phyloP scores from a whole-genome alignment of 2,797 vertebrate genomes.

The Pteronotus mesoamericanus region DNA sequence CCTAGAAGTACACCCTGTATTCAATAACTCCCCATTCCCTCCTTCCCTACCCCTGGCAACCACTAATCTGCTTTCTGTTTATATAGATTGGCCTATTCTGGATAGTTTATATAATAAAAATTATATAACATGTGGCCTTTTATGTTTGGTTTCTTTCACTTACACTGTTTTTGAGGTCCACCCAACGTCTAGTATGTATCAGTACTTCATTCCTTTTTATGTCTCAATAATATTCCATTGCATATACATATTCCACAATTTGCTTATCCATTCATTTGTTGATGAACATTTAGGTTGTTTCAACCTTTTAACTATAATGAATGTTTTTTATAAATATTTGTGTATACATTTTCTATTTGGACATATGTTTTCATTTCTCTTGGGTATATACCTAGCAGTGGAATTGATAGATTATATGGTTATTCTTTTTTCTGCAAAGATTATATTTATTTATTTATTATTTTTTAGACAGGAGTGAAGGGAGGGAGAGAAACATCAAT shows the following conservation, averaged over 20 bases:
- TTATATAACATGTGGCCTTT: not conserved
- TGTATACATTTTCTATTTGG: not conserved
- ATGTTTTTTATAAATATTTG: not conserved
- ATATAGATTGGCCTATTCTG: not conserved
- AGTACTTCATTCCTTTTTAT: not conserved
- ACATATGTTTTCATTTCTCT: not conserved
- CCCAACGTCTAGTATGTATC: not conserved
- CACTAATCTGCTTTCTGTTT: not conserved
- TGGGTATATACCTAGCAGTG: not conserved
- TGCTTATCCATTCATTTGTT: not conserved
- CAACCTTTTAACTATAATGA: not conserved
- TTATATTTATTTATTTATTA: too few species aligned
- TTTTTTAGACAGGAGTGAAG: too few species aligned
- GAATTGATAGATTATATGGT: not conserved
- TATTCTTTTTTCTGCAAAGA: too few species aligned
- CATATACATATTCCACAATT: not conserved
- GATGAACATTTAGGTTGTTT: not conserved
- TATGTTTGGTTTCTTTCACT: not conserved
- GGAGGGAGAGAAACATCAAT: too few species aligned
- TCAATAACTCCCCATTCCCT: not conserved
- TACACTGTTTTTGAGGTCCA: not conserved
- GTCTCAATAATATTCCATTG: not conserved
- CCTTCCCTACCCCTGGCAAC: not conserved
- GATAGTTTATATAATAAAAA: not conserved
- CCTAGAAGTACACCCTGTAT: not conserved